Evolutionary conservation across 2,888 invertebrate genomes (phyloP), one percentile per base, ranked within the genome.

Genomic region (Smittia sp.): DNA sequence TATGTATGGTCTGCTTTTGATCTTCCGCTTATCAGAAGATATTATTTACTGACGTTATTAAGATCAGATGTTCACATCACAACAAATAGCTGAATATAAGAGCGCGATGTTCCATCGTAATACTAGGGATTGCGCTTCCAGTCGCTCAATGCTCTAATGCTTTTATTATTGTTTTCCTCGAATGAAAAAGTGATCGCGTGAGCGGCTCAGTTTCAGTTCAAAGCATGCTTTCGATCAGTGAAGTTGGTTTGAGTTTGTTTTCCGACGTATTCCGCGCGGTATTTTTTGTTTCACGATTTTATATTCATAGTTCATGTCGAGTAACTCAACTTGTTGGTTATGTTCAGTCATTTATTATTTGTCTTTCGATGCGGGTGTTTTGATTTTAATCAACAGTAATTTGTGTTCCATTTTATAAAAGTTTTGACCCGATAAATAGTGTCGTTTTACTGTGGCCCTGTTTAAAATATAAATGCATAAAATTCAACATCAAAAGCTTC

Each of bases 111-210:
- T 58, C 6, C 20, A 20, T 46, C n/a, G 38, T 38, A 9, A 9
- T 13, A 67, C 38, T 67, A 41, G 38, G 38, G 4, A 38, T 20
- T 20, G 22, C 9, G 3, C 41, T 67, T 67, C 67, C 22, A 63
- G 63, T 63, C 3, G 3, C 7, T 32, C 32, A 32, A 32, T 32
- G 22, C 6, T 58, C 22, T 3, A 27, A 69, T 27, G 25, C 52
- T 32, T 69, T 69, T 69, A 69, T 69, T 69, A 69, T 69, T 69
- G 69, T 69, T 69, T 69, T 6, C 9, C 39, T 39, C 39, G 11
- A 39, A 52, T 15, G 20, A 58, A 58, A 18, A 22, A 58, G 3
- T 58, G 58, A 58, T 58, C 58, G 58, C 7, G 11, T 20, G 22
- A 18, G 4, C 15, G 18, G 20, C 18, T 52, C 22, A 18, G 15